These are phyloP conservation scores for Augochlorella aurata DNA, from an alignment of 2,888 invertebrate species.

Conservation along the genomic window DNA sequence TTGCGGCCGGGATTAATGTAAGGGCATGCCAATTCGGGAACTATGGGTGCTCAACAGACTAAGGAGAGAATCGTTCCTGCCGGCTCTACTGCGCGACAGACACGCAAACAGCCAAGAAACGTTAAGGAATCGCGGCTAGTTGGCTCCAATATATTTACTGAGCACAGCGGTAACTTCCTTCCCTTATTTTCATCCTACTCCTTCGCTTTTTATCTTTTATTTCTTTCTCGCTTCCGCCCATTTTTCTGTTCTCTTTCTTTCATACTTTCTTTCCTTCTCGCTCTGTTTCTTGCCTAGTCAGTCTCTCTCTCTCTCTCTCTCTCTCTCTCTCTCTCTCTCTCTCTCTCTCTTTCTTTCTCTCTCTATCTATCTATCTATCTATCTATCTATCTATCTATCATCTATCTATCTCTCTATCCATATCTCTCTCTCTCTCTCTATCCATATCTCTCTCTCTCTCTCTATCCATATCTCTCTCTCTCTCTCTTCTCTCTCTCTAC, in stretches of 20 bases:
- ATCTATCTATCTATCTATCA: too few species aligned
- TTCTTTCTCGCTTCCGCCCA: slow-evolving; percentile 50
- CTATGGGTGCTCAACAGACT: slow-evolving; percentile 96
- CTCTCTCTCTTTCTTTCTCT: slow-evolving; percentile 45
- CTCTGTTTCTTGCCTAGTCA: slow-evolving; percentile 43
- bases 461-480: slow-evolving; percentile 43
- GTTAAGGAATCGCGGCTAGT: slow-evolving; percentile 92
- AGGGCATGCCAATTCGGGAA: slow-evolving; percentile 82
- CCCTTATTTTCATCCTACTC: slow-evolving; percentile 38
- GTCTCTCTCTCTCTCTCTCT: slow-evolving; percentile 70
- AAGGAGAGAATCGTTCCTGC: slow-evolving; percentile 92
- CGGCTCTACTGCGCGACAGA: slow-evolving; percentile 87
- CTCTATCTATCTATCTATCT: slow-evolving; percentile 44
- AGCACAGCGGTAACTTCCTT: slow-evolving; percentile 92
- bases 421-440: too few species aligned
- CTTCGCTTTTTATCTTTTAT: slow-evolving; percentile 45
- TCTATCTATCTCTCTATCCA: too few species aligned
- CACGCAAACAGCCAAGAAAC: slow-evolving; percentile 89
- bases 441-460: too few species aligned
- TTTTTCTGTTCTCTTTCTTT: slow-evolving; percentile 45
- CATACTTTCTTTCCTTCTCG: slow-evolving; percentile 34
- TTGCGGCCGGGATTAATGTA: slow-evolving; percentile 58
- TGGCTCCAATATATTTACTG: slow-evolving; percentile 96
- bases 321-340: slow-evolving; percentile 32
- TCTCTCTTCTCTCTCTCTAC: slow-evolving; percentile 24